Evolutionary conservation across 2,797 vertebrate genomes (phyloP), one percentile per base, ranked within the genome.

Genomic region (Kryptopterus vitreolus): DNA sequence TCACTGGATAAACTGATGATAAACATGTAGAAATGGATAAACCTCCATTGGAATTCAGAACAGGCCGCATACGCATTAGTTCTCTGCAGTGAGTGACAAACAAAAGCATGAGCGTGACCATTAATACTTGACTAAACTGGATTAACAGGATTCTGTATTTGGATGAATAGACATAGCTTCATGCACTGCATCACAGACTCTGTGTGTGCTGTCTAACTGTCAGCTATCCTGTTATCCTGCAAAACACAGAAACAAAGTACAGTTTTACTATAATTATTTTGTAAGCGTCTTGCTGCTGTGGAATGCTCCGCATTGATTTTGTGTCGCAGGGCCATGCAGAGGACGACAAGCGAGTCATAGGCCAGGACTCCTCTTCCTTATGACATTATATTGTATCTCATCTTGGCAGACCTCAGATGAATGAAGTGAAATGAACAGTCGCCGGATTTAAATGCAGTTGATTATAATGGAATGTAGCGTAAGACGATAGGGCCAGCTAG

Each of bases 261-360:
- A 88, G 90, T 91, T 88, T 79, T 79, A 85, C 78, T 6, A 26
- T 46, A 83, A 76, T 76, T 82, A 83, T 85, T n/a, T 87, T 83
- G 85, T 87, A 89, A 88, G 87, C 90, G 91, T 92, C 92, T 88
- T 92, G 91, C 92, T 93, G 86, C 85, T 82, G 87, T 85, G 91
- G 91, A 93, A 92, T 87, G 87, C 84, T 86, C 84, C 71, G 82
- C 92, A 94, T 93, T 91, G 92, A 94, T 94, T 94, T 93, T 83
- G 87, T 86, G 91, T 92, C 92, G 85, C 73, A 66, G 80, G 84
- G 87, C 86, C 85, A 86, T 83, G 83, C 86, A 88, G 74, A 85
- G 88, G 88, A 85, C 89, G 89, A 89, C 90, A 90, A 89, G 80
- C n/a, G 87, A 89, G 89, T 91, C 91, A 91, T 89, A 89, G 88